Percentiles rank a stretch among this genome's conserved stretches.
Conservation (phyloP, 2,888 invertebrate species). For the Dryocosmus kuriphilus region DNA sequence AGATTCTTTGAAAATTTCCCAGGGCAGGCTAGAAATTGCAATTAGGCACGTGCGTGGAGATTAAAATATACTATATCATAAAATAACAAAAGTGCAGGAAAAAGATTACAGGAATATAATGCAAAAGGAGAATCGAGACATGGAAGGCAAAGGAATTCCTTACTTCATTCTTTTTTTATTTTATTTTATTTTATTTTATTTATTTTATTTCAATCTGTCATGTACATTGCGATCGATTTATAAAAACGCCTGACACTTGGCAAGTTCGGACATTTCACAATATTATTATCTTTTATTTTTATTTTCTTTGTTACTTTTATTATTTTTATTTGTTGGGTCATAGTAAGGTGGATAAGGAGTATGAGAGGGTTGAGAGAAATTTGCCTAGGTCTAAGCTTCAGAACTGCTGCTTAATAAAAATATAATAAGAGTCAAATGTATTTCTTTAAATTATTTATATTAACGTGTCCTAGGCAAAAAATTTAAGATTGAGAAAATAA, state of each 20-base stretch:
- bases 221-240: conserved; percentile 2
- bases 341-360: not conserved
- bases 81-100: conserved; percentile 6
- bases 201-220: conserved; percentile 14
- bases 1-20: not conserved
- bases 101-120: not conserved
- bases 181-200: conserved; percentile 15
- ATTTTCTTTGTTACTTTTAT: not conserved
- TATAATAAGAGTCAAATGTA: too few species aligned
- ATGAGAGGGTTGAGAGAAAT: not conserved
- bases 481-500: not conserved
- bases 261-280: conserved; percentile 19
- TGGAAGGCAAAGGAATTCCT: conserved; percentile 3
- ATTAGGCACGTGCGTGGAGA: not conserved
- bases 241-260: conserved; percentile 8
- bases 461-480: not conserved
- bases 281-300: not conserved
- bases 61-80: not conserved
- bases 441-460: too few species aligned
- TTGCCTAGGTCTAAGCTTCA: not conserved
- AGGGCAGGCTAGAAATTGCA: not conserved
- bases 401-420: not conserved
- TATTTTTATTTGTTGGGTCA: not conserved
- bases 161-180: conserved; percentile 17
- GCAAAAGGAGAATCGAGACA: not conserved